Evolutionary conservation across 2,888 invertebrate species (phyloP), one percentile per base, ranked within the genome.

Genomic region (Drosophila sordidapex): DNA sequence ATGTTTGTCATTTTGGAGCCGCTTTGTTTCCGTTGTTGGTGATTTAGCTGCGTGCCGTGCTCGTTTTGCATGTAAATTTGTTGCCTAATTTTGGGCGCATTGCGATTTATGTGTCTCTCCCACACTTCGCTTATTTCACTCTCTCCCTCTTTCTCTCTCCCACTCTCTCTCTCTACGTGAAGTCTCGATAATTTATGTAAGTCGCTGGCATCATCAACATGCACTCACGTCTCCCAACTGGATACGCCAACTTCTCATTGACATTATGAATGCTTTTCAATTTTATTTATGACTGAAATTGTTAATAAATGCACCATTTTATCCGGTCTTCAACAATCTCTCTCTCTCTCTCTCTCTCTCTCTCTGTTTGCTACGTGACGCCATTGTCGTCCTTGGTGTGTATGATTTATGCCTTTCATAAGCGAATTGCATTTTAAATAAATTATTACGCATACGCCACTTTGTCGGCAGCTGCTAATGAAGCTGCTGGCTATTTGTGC

Each of bases 341-440:
- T 13, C 57, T 56, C 53, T 56, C 13, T 27, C 33, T 6, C 52
- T 56, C 13, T 27, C 38, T 6, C n/a, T 27, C 36, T 31, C 33
- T 40, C 25, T 13, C 38, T 6, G 43, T n/a, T 36, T 15, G 69
- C 60, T 72, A 79, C 74, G 79, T 74, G 76, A 59, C 68, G 76
- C 63, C 70, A 11, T 27, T 29, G 3, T 49, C 70, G 59, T 64
- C 67, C 51, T 62, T 68, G 36, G 65, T 33, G 56, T n/a, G 48
- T 64, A 76, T 89, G 89, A 87, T 84, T 87, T 83, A 88, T 89
- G 87, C 63, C 48, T 70, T 69, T 58, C 82, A 88, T 84, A 88
- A 87, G 79, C 76, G 87, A 88, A 87, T 82, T 84, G 82, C 81
- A 84, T 84, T 82, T 67, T 86, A 88, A 88, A 87, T 88, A 88